Percentiles rank a stretch among this genome's conserved stretches.
Evolutionary conservation across 2,797 vertebrate genomes (phyloP).

Genomic region (Coccyzus lansbergi): DNA sequence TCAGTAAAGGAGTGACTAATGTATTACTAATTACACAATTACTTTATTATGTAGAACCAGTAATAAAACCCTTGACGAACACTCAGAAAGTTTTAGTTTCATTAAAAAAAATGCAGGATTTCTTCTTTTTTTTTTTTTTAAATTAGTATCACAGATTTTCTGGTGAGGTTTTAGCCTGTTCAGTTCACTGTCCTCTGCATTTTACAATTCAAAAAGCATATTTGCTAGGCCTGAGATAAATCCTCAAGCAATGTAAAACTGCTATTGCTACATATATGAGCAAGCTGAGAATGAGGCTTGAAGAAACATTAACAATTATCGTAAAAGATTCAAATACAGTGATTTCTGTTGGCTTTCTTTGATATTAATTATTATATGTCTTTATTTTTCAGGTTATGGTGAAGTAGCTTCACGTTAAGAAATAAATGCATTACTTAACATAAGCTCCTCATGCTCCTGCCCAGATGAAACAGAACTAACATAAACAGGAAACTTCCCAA

Average conservation of each 20-base stretch:
- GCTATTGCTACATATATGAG: not conserved
- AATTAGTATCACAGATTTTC: not conserved
- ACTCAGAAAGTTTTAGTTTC: conserved; percentile 60
- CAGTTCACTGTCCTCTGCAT: not conserved
- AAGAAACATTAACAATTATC: not conserved
- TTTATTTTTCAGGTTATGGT: not conserved
- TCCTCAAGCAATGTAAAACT: not conserved
- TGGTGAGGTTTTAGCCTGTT: not conserved
- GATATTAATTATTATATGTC: not conserved
- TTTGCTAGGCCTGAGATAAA: not conserved
- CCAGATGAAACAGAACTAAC: not conserved
- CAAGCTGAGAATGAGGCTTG: not conserved
- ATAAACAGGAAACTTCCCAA: not conserved
- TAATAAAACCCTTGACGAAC: conserved; percentile 70
- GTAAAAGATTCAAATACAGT: not conserved
- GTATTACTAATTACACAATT: conserved; percentile 81
- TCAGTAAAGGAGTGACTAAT: conserved; percentile 75
- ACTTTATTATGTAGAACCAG: conserved; percentile 76
- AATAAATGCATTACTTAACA: not conserved
- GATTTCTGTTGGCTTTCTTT: not conserved
- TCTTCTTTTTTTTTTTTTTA: not conserved
- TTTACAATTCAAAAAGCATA: not conserved
- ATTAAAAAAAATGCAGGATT: not conserved
- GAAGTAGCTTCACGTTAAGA: not conserved
- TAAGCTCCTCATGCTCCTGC: not conserved